Base-by-base conservation (phyloP, 2,888 invertebrate genomes). In the Hypsopygia costalis region DNA sequence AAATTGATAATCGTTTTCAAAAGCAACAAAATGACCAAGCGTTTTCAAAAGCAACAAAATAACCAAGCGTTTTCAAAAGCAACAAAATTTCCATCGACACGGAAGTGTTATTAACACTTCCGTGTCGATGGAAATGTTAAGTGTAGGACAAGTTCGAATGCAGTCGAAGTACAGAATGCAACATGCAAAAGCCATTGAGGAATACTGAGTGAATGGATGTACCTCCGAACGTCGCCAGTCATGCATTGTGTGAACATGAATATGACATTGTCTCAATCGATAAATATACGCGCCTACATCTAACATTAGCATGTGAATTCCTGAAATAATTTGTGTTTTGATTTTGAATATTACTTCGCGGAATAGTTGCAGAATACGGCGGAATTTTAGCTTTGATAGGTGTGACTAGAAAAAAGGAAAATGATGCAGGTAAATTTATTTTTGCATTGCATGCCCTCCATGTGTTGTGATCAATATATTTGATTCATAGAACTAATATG, bases 141-240 rank as follows among this genome's bases (percentile, higher is more conserved):
- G 52, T 52, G 52, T 46, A 49, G 51, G 53, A 59, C 53, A 59
- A 58, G 58, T 61, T 62, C 52, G 51, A 63, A 56, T 60, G 52
- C 44, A 49, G 55, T 36, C 40, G 47, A 45, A 55, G 43, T 48
- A 53, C 60, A 62, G 63, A 69, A 67, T 73, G 69, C 68, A 72
- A 80, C 81, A 77, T 73, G 76, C 74, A 76, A 80, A 78, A 74
- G 71, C 76, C 72, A 79, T 79, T 73, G 69, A 70, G 71, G 54
- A 65, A 63, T 57, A 51, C 48, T 48, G 55, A 62, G 55, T 67
- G 69, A 71, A 76, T 72, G 65, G 66, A 60, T 65, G 66, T 71
- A 54, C 49, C 55, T 55, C 46, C 50, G 51, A 60, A 55, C 55
- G 58, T 51, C 51, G 57, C 46, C 60, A 58, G 59, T 34, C 43